phyloP scores from a whole-genome alignment of 2,888 invertebrate species.

The Scaptomyza reducta region DNA sequence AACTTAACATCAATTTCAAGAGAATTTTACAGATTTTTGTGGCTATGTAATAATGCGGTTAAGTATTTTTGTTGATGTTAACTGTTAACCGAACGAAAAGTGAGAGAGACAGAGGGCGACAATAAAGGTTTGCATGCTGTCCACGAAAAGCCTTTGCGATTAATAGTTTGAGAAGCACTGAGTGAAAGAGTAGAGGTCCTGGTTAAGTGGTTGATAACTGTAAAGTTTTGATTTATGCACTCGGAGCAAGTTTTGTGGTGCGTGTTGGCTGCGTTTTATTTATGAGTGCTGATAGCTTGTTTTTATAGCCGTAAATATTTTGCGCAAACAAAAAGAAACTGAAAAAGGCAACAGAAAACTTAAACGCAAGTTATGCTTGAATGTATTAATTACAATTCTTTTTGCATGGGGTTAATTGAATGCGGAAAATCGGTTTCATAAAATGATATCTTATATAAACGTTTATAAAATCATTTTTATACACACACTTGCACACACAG shows the following conservation, averaged over 20 bases:
- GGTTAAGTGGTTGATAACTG: conserved; percentile 31
- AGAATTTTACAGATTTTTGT: conserved; percentile 15
- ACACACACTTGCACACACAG: conserved; percentile 23
- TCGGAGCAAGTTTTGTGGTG: conserved; percentile 55
- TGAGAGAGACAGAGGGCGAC: too few species aligned
- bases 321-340: conserved; percentile 24
- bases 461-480: conserved; percentile 11
- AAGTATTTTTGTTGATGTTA: conserved; percentile 54
- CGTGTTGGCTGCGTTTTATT: conserved; percentile 66
- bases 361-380: conserved; percentile 19
- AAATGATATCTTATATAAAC: neutral
- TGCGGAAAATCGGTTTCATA: conserved; percentile 23
- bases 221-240: conserved; percentile 68
- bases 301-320: conserved; percentile 17
- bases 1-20: conserved; percentile 18
- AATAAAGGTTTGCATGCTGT: conserved; percentile 21
- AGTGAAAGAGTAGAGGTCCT: neutral
- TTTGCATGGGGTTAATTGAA: conserved; percentile 35
- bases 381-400: conserved; percentile 46
- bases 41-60: conserved; percentile 68
- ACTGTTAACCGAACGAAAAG: neutral
- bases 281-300: conserved; percentile 53
- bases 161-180: neutral
- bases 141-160: conserved; percentile 8
- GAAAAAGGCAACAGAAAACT: conserved; percentile 4